These are phyloP conservation scores for Myripristis jacobus DNA, from an alignment of 2,797 vertebrate species.

Conservation along the genomic window DNA sequence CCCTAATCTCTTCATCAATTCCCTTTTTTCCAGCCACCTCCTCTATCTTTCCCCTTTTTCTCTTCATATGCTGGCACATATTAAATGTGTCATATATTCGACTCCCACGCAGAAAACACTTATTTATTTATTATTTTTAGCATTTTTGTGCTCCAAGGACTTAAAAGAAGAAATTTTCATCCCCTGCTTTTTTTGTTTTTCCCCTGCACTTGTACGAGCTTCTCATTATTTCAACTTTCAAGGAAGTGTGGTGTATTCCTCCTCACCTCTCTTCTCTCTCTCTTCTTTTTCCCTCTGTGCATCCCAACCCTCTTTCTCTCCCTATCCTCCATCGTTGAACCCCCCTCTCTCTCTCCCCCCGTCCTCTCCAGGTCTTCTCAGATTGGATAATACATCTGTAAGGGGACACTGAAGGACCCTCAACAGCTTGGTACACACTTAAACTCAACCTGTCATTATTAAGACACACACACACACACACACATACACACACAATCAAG, in stretches of 20 bases:
- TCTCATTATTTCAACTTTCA: conserved; percentile 35
- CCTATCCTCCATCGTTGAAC: conserved; percentile 12
- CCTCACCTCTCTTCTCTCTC: conserved; percentile 22
- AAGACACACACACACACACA: conserved; percentile 22
- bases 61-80: background rate
- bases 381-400: conserved; percentile 60
- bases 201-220: background rate
- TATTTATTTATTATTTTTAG: too few species aligned
- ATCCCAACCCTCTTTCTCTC: background rate
- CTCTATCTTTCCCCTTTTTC: background rate
- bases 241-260: conserved; percentile 40
- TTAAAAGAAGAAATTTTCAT: conserved; percentile 5
- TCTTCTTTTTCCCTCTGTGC: conserved; percentile 16
- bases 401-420: conserved; percentile 59
- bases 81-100: background rate
- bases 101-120: background rate
- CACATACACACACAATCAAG: conserved; percentile 34
- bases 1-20: background rate
- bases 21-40: background rate
- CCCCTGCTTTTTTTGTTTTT: background rate
- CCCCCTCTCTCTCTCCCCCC: conserved; percentile 10
- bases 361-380: conserved; percentile 19
- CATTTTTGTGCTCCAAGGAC: conserved; percentile 16
- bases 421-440: conserved; percentile 41
- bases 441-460: too few species aligned